A percentile compares a stretch with the other conserved stretches of the same genome.
Conservation (phyloP, 2,797 vertebrate genomes). For the Chaetodon trifasciatus region DNA sequence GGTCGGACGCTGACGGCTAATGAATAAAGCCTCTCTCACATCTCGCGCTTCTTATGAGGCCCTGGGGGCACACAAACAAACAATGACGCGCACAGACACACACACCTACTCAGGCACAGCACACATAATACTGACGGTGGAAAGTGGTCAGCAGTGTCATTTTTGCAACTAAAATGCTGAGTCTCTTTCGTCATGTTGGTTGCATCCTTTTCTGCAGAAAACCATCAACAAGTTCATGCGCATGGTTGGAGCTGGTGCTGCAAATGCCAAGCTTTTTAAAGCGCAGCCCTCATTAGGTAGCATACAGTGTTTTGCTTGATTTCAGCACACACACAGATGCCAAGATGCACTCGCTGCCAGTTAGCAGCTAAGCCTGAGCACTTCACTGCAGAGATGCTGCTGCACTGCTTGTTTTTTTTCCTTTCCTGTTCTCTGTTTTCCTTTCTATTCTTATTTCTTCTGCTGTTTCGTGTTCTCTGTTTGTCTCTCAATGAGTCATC, state of each 20-base stretch:
- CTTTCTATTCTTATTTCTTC: not conserved
- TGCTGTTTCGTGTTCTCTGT: not conserved
- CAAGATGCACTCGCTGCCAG: conserved; percentile 1
- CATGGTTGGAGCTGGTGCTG: conserved; percentile 30
- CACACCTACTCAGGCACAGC: not conserved
- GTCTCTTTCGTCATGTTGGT: conserved; percentile 42
- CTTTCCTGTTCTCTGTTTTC: not conserved
- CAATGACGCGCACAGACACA: conserved; percentile 17
- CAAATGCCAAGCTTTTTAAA: conserved; percentile 63
- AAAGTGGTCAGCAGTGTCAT: conserved; percentile 11
- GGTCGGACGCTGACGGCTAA: conserved; percentile 69
- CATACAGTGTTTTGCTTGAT: conserved; percentile 33
- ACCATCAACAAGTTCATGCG: conserved; percentile 29
- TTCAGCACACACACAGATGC: conserved; percentile 31
- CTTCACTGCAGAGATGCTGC: conserved; percentile 40
- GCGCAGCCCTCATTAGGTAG: conserved; percentile 57
- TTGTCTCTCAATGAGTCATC: conserved; percentile 37
- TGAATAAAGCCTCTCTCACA: conserved; percentile 67
- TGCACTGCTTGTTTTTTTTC: conserved; percentile 8
- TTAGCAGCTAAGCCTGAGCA: conserved; percentile 21
- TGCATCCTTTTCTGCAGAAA: conserved; percentile 32
- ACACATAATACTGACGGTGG: not conserved
- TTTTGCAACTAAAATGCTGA: conserved; percentile 52
- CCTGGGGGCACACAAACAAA: conserved; percentile 40
- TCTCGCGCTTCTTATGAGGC: conserved; percentile 65